These are phyloP conservation scores for Dusona sp. DNA, from an alignment of 2,888 invertebrate species.

Conservation along the genomic window DNA sequence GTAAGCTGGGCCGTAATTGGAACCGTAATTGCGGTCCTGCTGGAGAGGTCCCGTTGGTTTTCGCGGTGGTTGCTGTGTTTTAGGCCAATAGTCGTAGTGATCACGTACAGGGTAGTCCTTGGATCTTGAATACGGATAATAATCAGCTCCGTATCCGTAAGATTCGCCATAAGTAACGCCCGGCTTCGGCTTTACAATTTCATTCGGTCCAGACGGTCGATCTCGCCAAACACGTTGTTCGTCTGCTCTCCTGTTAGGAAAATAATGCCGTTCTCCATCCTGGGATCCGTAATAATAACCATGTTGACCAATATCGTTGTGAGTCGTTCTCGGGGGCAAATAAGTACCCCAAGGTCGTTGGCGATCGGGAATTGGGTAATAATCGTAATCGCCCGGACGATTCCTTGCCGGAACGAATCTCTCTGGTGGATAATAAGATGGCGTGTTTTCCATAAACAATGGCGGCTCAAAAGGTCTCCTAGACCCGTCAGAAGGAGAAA, in stretches of 20 bases:
- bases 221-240: constrained; percentile 47
- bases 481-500: background rate
- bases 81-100: constrained; percentile 8
- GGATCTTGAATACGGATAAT: constrained; percentile 1
- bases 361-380: constrained; percentile 7
- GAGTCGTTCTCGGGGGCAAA: constrained; percentile 26
- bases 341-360: constrained; percentile 23
- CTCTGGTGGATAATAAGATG: constrained; percentile 12
- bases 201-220: constrained; percentile 36
- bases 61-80: constrained; percentile 33
- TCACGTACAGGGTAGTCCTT: constrained; percentile 14
- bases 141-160: constrained; percentile 49
- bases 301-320: constrained; percentile 40
- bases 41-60: constrained; percentile 12
- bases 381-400: constrained; percentile 69
- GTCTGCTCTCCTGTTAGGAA: constrained; percentile 65
- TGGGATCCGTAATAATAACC: constrained; percentile 2
- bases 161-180: constrained; percentile 32
- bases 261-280: constrained; percentile 50
- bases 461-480: background rate
- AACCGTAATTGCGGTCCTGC: constrained; percentile 85
- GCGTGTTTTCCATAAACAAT: background rate
- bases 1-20: constrained; percentile 86
- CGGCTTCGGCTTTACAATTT: background rate
- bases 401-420: constrained; percentile 60